Evolutionary conservation across 2,113 vertebrate genomes (phyloP).

Genomic region (Myiagra hebetior): DNA sequence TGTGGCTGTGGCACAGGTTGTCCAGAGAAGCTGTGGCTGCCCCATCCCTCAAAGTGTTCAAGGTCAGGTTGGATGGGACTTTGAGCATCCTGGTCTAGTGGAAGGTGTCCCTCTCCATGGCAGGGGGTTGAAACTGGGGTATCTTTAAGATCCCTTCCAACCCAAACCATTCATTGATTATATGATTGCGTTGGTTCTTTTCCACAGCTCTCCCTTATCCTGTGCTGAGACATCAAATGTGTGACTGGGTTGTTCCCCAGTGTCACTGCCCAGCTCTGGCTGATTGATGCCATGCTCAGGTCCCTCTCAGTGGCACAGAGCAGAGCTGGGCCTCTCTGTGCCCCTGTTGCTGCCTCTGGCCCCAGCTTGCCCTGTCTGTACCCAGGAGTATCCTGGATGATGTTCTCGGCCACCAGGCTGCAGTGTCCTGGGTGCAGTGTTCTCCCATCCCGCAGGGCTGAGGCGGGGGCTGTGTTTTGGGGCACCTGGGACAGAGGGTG

Average conservation of each 20-base stretch:
- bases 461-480: not conserved
- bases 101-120: not conserved
- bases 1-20: not conserved
- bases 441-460: not conserved
- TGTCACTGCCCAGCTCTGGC: not conserved
- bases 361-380: not conserved
- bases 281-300: accelerated
- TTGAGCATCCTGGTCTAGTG: not conserved
- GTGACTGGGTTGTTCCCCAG: not conserved
- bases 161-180: not conserved
- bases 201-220: not conserved
- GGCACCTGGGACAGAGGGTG: not conserved
- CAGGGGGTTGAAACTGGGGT: not conserved
- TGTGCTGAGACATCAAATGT: not conserved
- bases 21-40: not conserved
- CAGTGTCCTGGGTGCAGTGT: accelerated
- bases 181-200: not conserved
- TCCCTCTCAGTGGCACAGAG: not conserved
- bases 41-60: not conserved
- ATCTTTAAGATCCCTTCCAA: not conserved
- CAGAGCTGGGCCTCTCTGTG: not conserved
- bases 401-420: accelerated
- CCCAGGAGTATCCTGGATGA: not conserved
- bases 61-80: not conserved
- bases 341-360: not conserved